Percentiles rank a stretch among this genome's conserved stretches.
Evolutionary conservation across 2,888 invertebrate genomes (phyloP).

Genomic region (Campoplex capitator): DNA sequence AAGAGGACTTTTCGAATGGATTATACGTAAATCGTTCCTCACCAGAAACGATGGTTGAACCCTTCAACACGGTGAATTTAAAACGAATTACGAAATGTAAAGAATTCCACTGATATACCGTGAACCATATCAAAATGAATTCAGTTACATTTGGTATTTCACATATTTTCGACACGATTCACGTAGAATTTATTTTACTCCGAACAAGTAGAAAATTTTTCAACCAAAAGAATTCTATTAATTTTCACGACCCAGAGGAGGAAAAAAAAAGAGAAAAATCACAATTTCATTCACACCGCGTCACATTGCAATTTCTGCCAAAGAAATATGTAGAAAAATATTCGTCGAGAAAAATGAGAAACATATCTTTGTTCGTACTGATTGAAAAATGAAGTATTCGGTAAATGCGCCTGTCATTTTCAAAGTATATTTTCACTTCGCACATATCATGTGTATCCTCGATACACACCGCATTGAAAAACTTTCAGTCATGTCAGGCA

Average conservation of each 20-base stretch:
- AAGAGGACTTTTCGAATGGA: no score
- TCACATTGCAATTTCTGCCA: neutral
- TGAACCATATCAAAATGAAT: no score
- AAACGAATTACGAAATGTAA: no score
- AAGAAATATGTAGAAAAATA: no score
- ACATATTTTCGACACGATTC: neutral
- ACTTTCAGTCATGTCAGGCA: neutral
- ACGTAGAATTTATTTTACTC: neutral
- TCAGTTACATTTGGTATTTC: neutral
- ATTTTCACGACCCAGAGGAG: neutral
- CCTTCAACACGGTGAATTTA: no score
- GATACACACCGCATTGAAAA: neutral
- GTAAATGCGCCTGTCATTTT: neutral
- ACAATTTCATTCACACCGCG: neutral
- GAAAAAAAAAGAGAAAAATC: neutral
- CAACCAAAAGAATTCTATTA: neutral
- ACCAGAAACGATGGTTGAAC: no score
- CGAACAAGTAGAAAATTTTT: neutral
- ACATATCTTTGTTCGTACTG: neutral
- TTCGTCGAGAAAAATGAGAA: neutral
- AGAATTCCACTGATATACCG: no score
- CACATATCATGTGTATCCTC: neutral
- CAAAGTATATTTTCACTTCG: neutral
- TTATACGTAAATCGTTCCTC: no score
- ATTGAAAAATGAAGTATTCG: neutral